phyloP scores from a whole-genome alignment of 2,113 vertebrate species.

The Heterotis niloticus region DNA sequence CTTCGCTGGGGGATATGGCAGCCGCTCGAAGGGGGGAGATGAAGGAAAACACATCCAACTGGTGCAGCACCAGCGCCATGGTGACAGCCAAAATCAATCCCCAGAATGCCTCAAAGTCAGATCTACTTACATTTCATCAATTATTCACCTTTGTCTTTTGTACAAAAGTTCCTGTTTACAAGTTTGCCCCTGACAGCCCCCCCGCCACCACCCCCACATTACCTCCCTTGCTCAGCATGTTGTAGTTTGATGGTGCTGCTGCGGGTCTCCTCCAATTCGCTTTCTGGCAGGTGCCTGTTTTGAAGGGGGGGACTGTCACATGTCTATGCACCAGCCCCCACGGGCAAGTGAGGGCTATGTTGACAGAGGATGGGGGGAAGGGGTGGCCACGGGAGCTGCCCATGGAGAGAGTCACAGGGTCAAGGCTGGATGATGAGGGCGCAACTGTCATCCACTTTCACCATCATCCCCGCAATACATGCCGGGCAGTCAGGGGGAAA shows the following conservation, averaged over 20 bases:
- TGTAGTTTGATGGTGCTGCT: slow-evolving; percentile 41
- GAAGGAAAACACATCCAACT: slow-evolving; percentile 34
- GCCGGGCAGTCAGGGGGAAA: background rate
- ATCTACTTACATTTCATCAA: slow-evolving; percentile 73
- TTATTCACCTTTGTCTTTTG: slow-evolving; percentile 78
- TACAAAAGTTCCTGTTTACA: slow-evolving; percentile 81
- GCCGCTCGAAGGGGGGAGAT: background rate
- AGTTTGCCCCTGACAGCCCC: slow-evolving; percentile 72
- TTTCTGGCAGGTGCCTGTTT: slow-evolving; percentile 51
- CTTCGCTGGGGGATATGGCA: slow-evolving; percentile 27
- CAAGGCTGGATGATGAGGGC: slow-evolving; percentile 41
- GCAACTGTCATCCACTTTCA: slow-evolving; percentile 44
- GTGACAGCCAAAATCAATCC: slow-evolving; percentile 67
- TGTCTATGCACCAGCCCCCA: slow-evolving; percentile 41
- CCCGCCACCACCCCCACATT: no score
- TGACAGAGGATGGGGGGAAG: slow-evolving; percentile 39
- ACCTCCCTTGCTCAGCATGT: background rate
- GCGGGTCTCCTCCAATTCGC: slow-evolving; percentile 46
- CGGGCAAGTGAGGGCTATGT: slow-evolving; percentile 47
- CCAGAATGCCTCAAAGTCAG: slow-evolving; percentile 62
- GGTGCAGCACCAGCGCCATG: slow-evolving; percentile 44
- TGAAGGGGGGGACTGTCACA: slow-evolving; percentile 63
- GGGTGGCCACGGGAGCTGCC: slow-evolving; percentile 15
- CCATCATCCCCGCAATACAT: slow-evolving; percentile 36
- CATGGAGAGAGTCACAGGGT: slow-evolving; percentile 27